Conservation (phyloP, 2,113 vertebrate genomes). For the Gnathonemus longibarbis region DNA sequence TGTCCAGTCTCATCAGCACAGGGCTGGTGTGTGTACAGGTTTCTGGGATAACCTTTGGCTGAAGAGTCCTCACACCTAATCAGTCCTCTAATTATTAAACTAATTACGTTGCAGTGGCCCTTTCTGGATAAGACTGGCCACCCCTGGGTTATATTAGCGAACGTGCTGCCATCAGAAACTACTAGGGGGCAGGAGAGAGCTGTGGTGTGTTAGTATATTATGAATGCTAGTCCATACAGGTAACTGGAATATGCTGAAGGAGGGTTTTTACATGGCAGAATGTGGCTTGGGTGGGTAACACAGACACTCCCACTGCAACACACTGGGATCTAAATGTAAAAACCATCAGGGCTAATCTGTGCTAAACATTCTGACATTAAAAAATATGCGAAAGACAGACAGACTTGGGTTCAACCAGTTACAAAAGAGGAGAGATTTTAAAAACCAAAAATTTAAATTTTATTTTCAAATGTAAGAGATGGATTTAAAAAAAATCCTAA, state of each 20-base stretch:
- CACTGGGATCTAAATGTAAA: neutral
- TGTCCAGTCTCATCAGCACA: too few relatives aligned
- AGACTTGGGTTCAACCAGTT: neutral
- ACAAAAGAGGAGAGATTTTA: conserved; percentile 2
- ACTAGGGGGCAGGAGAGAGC: neutral
- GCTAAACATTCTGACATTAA: neutral
- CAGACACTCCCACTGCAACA: neutral
- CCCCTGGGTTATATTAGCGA: neutral
- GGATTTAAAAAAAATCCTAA: conserved; percentile 22
- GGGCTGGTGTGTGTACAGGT: too few relatives aligned
- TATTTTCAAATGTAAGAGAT: conserved; percentile 27
- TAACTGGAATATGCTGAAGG: neutral
- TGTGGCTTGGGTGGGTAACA: neutral
- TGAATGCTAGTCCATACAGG: neutral
- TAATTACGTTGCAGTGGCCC: too few relatives aligned
- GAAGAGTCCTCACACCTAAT: too few relatives aligned
- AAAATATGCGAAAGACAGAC: neutral
- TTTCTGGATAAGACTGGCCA: too few relatives aligned
- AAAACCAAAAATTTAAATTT: conserved; percentile 22
- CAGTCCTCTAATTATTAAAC: too few relatives aligned
- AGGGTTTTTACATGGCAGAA: neutral
- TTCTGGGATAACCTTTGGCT: too few relatives aligned
- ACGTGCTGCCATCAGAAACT: neutral
- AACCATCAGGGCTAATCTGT: neutral
- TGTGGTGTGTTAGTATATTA: neutral